A percentile compares a stretch with the other conserved stretches of the same genome.
phyloP scores from a whole-genome alignment of 2,113 vertebrate species.

The Trachemys scripta region DNA sequence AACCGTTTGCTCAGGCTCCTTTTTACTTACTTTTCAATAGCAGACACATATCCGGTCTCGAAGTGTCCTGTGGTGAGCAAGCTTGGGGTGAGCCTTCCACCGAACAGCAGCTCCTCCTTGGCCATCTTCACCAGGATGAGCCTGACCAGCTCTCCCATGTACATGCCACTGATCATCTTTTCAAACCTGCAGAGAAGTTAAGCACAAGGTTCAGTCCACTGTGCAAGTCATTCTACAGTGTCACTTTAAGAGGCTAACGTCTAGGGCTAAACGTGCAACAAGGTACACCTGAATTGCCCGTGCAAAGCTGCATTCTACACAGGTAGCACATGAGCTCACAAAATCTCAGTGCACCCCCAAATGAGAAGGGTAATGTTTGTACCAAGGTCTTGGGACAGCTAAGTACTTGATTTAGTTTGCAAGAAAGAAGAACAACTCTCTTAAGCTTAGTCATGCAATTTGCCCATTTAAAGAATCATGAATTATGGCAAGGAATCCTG shows the following conservation, averaged over 20 bases:
- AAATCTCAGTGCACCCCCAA: neutral
- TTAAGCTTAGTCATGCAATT: neutral
- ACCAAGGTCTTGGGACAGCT: neutral
- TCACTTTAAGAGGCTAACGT: neutral
- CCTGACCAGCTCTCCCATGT: slow-evolving; percentile 96
- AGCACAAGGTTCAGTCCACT: neutral
- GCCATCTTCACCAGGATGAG: slow-evolving; percentile 96
- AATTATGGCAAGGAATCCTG: neutral
- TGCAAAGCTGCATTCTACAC: neutral
- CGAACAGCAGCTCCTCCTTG: slow-evolving; percentile 89
- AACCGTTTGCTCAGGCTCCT: accelerated
- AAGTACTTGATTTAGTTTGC: neutral
- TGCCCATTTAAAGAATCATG: neutral
- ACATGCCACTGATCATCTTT: slow-evolving; percentile 99
- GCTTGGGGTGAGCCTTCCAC: slow-evolving; percentile 84
- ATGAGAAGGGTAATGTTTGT: neutral
- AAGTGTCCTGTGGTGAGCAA: slow-evolving; percentile 89
- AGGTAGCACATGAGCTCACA: neutral
- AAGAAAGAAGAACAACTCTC: neutral
- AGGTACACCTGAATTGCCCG: neutral
- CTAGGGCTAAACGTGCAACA: neutral
- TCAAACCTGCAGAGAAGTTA: slow-evolving; percentile 85
- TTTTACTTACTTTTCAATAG: slow-evolving; percentile 88
- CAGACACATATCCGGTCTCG: slow-evolving; percentile 88
- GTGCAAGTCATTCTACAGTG: neutral